Conservation (phyloP, 2,888 invertebrate species). For the Malacosoma neustria region DNA sequence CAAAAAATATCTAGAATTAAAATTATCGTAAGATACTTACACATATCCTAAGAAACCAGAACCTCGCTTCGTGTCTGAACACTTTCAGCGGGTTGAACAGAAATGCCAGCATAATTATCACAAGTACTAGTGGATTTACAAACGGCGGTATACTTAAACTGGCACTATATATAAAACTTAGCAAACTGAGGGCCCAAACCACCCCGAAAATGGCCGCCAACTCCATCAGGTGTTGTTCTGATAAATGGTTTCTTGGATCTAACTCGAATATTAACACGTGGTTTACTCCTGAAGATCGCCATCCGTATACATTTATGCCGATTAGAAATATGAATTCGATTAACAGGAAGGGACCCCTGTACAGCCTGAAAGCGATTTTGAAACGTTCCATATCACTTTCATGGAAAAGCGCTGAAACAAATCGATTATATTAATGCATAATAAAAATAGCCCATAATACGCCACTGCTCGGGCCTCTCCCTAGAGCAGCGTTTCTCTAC, state of each 20-base stretch:
- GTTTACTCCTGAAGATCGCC: conserved; percentile 97
- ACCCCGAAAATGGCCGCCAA: conserved; percentile 94
- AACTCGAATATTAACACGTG: conserved; percentile 98
- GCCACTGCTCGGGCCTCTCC: no score
- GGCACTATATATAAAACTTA: conserved; percentile 86
- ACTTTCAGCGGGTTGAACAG: conserved; percentile 94
- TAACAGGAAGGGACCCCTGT: conserved; percentile 93
- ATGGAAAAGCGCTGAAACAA: conserved; percentile 82
- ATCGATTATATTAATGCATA: no score
- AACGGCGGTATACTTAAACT: conserved; percentile 93
- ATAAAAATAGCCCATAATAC: no score
- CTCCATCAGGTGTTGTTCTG: conserved; percentile 96
- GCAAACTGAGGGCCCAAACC: conserved; percentile 93
- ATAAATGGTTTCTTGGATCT: conserved; percentile 94
- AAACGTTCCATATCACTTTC: conserved; percentile 82
- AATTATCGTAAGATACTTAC: conserved; percentile 81
- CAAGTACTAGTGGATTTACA: conserved; percentile 90
- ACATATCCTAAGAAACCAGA: conserved; percentile 93
- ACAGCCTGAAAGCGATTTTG: conserved; percentile 91
- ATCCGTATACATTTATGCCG: conserved; percentile 97
- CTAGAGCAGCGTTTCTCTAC: no score
- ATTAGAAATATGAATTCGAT: conserved; percentile 95
- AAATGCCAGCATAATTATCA: conserved; percentile 87
- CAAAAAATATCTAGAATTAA: no score
- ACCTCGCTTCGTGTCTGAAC: conserved; percentile 93